Percentiles rank a stretch among this genome's conserved stretches.
These are phyloP conservation scores for Cacoxenus indagator DNA, from an alignment of 2,888 invertebrate species.

Conservation along the genomic window DNA sequence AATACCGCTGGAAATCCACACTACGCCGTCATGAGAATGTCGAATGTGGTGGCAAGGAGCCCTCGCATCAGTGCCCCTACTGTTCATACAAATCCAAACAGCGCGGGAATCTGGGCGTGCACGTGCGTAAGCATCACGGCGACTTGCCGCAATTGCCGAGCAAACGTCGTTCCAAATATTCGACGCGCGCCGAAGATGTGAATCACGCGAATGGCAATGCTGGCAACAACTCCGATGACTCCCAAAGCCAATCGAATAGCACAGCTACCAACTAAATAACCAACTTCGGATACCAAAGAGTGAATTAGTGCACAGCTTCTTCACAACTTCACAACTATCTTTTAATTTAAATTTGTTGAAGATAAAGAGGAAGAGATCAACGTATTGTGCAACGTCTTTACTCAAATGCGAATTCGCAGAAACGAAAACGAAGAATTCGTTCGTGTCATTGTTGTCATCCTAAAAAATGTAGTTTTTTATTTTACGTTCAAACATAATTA, in stretches of 20 bases:
- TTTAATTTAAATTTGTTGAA: no score
- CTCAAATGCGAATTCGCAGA: no score
- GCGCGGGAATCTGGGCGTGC: constrained; percentile 84
- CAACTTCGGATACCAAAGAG: background rate
- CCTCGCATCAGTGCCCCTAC: constrained; percentile 83
- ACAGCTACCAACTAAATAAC: background rate
- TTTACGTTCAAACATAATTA: background rate
- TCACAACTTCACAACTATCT: background rate
- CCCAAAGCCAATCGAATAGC: constrained; percentile 50
- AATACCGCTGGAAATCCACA: constrained; percentile 88
- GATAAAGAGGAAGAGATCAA: no score
- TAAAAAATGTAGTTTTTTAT: constrained; percentile 39
- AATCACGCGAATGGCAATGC: constrained; percentile 39
- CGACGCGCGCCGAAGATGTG: constrained; percentile 49
- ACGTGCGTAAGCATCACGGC: constrained; percentile 81
- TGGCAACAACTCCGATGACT: no score
- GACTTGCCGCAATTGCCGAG: constrained; percentile 66
- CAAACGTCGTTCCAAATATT: constrained; percentile 66
- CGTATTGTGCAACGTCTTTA: no score
- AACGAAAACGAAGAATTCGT: no score
- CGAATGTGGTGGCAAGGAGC: constrained; percentile 86
- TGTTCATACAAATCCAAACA: constrained; percentile 84
- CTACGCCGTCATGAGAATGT: constrained; percentile 85
- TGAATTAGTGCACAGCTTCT: background rate
- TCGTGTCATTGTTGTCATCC: constrained; percentile 57